Evolutionary conservation across 2,113 vertebrate genomes (phyloP), one percentile per base, ranked within the genome.

Genomic region (Acrocephalus kingi): DNA sequence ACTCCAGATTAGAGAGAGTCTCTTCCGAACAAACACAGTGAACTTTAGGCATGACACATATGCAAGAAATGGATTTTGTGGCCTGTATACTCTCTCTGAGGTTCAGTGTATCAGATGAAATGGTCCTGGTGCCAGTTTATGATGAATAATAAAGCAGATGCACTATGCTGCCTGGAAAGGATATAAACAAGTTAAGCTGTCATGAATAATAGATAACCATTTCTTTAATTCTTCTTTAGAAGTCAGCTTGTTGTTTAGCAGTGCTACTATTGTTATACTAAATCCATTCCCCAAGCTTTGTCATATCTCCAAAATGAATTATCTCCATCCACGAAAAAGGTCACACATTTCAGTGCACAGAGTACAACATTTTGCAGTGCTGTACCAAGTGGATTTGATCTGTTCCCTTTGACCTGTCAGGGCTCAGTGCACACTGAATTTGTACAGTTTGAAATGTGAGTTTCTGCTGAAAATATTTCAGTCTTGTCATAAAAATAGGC

Each of bases 191-290:
- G 54, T 95, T 92, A 80, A 93, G 24, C 13, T 84, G 33, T 66
- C 45, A 66, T 82, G 58, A 91, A 91, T 79, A 94, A 91, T 80
- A 69, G 54, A 59, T 82, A 91, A 58, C 21, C 4, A 35, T 77
- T 93, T 84, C 45, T 92, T 74, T 48, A 84, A 69, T 87, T 94
- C 58, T 87, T 87, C 62, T 80, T 64, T 27, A 93, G 79, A 88
- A 93, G 45, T n/a, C 79, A 67, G 35, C 22, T 37, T 86, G 49
- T 76, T 94, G 71, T 92, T 90, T 51, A 87, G 43, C 72, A 83
- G 31, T 33, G 48, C 28, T 91, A 10, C 59, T 35, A n/a, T 46
- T 88, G 61, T 94, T 81, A n/a, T 25, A 84, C 64, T 23, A 27
- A 81, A 68, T 64, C 35, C 12, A 30, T 81, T 84, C 83, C 45